These are phyloP conservation scores for Megastigmus dorsalis DNA, from an alignment of 2,888 invertebrate species.

Conservation along the genomic window DNA sequence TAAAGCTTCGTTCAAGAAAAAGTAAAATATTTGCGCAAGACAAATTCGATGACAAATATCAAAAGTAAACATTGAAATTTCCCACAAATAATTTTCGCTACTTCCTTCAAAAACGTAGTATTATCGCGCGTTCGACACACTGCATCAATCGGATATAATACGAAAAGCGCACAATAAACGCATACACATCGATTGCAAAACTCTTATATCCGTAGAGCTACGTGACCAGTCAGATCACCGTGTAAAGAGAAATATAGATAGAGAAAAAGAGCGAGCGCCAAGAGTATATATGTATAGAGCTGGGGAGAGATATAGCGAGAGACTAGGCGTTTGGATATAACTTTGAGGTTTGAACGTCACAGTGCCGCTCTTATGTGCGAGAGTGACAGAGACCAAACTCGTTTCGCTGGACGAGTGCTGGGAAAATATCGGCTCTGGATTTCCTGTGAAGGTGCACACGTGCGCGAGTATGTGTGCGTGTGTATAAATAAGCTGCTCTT, in stretches of 20 bases:
- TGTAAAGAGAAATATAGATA: background rate
- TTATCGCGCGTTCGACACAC: too few species aligned
- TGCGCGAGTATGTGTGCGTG: background rate
- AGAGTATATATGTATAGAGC: background rate
- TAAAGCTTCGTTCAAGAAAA: too few species aligned
- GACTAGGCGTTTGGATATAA: background rate
- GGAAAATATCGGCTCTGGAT: conserved; percentile 33
- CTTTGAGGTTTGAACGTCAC: background rate
- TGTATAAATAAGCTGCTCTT: conserved; percentile 18
- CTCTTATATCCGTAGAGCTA: too few species aligned
- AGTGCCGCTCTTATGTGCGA: background rate
- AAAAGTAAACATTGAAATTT: too few species aligned
- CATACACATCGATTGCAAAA: too few species aligned
- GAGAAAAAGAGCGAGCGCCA: background rate
- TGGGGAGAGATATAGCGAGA: too few species aligned
- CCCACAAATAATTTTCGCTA: too few species aligned
- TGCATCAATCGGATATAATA: too few species aligned
- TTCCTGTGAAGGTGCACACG: background rate
- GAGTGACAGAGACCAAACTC: background rate
- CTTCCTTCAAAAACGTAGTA: too few species aligned
- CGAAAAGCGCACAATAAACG: too few species aligned
- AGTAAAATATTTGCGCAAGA: too few species aligned
- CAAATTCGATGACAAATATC: too few species aligned
- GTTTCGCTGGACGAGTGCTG: conserved; percentile 29
- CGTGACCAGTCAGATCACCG: background rate